Evolutionary conservation across 1,140 invertebrate species (phyloP).

Genomic region (Microplitis mediator): DNA sequence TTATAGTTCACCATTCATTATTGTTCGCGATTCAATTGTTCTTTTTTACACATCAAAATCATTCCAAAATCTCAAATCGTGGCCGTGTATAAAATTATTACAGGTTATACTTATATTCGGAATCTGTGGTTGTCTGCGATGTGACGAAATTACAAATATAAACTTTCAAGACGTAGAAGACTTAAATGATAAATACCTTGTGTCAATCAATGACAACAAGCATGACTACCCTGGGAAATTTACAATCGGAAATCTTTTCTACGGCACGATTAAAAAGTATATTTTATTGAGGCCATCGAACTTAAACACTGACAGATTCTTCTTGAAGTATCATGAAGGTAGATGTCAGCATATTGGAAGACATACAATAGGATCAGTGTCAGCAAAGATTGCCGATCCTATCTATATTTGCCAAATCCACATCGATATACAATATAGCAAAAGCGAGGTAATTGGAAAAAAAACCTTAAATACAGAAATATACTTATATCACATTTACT

Average conservation of each 20-base stretch:
- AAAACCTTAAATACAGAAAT: too few relatives aligned
- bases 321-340: not conserved
- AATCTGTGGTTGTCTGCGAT: too few relatives aligned
- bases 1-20: too few relatives aligned
- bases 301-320: not conserved
- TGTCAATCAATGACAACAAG: not conserved
- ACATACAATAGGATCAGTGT: not conserved
- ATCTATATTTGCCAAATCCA: not conserved
- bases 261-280: not conserved
- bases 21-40: too few relatives aligned
- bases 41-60: too few relatives aligned
- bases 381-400: not conserved
- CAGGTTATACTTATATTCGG: too few relatives aligned
- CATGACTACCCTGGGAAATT: not conserved
- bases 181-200: not conserved
- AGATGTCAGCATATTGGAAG: not conserved
- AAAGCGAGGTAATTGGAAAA: too few relatives aligned
- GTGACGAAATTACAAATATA: too few relatives aligned
- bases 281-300: not conserved
- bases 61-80: too few relatives aligned
- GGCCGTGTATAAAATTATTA: too few relatives aligned
- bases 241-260: not conserved
- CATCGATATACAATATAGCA: not conserved
- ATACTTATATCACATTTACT: too few relatives aligned
- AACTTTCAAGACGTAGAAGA: slow-evolving; percentile 22